phyloP scores from a whole-genome alignment of 2,888 invertebrate genomes.

The Mythimna loreyi region DNA sequence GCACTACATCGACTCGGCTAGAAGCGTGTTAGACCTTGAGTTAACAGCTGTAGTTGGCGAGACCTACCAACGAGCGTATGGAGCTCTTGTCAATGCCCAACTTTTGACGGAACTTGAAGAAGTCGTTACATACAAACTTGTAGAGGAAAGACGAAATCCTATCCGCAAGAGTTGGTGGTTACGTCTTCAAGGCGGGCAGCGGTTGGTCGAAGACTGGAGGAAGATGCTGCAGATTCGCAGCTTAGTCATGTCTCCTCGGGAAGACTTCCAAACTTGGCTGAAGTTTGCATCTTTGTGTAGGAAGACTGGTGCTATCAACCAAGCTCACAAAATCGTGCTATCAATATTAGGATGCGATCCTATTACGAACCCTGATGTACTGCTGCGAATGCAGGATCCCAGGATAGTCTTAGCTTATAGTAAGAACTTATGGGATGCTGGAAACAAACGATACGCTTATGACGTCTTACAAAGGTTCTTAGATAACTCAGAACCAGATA shows the following conservation, averaged over 20 bases:
- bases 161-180: slow-evolving; percentile 98
- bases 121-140: slow-evolving; percentile 98
- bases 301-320: slow-evolving; percentile 96
- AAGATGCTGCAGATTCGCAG: slow-evolving; percentile 98
- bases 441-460: slow-evolving; percentile 94
- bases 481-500: slow-evolving; percentile 83
- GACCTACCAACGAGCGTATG: slow-evolving; percentile 98
- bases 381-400: slow-evolving; percentile 94
- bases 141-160: slow-evolving; percentile 96
- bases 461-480: slow-evolving; percentile 95
- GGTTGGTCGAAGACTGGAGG: slow-evolving; percentile 99
- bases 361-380: slow-evolving; percentile 92
- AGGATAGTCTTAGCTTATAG: slow-evolving; percentile 98
- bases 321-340: slow-evolving; percentile 98
- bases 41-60: slow-evolving; percentile 98
- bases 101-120: slow-evolving; percentile 99
- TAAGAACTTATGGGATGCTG: slow-evolving; percentile 98
- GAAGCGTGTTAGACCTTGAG: slow-evolving; percentile 98
- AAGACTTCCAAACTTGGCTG: slow-evolving; percentile 98
- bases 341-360: slow-evolving; percentile 96
- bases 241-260: slow-evolving; percentile 96
- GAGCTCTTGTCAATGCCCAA: slow-evolving; percentile 98
- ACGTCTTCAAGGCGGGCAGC: slow-evolving; percentile 97
- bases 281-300: slow-evolving; percentile 99
- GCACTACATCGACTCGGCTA: slow-evolving; percentile 96